phyloP scores from a whole-genome alignment of 2,888 invertebrate genomes.

The Sinentomon sp. region DNA sequence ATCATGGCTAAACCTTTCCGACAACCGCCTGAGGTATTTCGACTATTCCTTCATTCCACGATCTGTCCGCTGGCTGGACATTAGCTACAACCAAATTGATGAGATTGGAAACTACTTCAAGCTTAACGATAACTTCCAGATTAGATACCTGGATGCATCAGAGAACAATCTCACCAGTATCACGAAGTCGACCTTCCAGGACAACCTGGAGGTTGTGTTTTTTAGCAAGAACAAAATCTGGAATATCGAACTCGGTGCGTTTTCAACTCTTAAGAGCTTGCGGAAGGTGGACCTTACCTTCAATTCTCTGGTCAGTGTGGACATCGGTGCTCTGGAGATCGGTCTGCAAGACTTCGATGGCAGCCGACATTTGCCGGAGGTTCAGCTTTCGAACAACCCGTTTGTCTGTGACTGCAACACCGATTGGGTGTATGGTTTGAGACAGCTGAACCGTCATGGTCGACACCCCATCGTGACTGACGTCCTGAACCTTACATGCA shows the following conservation, averaged over 20 bases:
- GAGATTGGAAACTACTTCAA: constrained; percentile 66
- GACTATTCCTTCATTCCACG: constrained; percentile 75
- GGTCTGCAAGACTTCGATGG: constrained; percentile 33
- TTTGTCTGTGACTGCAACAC: constrained; percentile 60
- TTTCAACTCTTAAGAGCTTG: constrained; percentile 47
- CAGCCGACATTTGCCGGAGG: constrained; percentile 40
- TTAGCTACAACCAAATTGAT: constrained; percentile 59
- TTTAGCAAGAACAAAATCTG: constrained; percentile 67
- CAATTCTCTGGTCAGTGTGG: constrained; percentile 40
- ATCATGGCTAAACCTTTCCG: constrained; percentile 61
- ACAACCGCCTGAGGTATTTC: constrained; percentile 75
- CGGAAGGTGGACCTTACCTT: constrained; percentile 47
- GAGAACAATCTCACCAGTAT: constrained; percentile 63
- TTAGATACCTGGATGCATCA: constrained; percentile 63
- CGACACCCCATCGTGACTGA: constrained; percentile 54
- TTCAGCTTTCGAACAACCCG: constrained; percentile 54
- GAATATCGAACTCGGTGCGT: constrained; percentile 53
- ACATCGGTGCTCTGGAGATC: constrained; percentile 38
- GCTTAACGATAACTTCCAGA: constrained; percentile 39
- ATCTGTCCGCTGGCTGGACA: constrained; percentile 66
- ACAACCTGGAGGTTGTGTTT: constrained; percentile 59
- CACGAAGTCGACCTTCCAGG: constrained; percentile 55
- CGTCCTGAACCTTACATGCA: constrained; percentile 55
- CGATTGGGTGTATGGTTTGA: constrained; percentile 58
- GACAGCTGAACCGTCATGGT: constrained; percentile 36